Base-by-base conservation (phyloP, 2,888 invertebrate genomes). In the Drosophila paucipuncta region DNA sequence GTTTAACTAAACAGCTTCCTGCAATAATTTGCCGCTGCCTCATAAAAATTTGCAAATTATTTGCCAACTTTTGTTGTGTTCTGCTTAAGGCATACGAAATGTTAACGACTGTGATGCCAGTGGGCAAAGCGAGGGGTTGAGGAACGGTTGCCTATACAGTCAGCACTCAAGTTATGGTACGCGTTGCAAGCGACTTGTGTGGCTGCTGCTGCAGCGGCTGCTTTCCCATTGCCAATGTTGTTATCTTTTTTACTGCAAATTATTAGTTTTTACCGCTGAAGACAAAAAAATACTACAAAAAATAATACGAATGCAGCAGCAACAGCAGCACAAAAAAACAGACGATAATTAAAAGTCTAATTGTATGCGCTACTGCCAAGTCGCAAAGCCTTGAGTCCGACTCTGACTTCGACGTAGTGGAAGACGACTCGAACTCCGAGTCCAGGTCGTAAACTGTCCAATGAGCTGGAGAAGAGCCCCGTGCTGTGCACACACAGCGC, bases 191-290 rank as follows among this genome's bases (percentile, higher is more conserved):
- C 84, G 75, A 73, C 85, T 84, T 85, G 89, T 85, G 89, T 89
- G 89, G 85, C 75, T 52, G 39, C 60, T 62, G 64, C 35, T 33
- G 59, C 67, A 30, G 47, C 58, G 67, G 65, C 41, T 37, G 59
- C 67, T 49, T 30, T 59, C 54, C 78, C 80, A 85, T 63, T 80
- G 82, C 80, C 86, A 80, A 84, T 82, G 86, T 86, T 87, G 89
- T 87, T 89, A 89, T 89, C 83, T 89, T 83, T 83, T 89, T 87
- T 87, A 89, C 85, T 83, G 83, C 87, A 89, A 87, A 87, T 87
- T 87, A 87, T 89, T 87, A 85, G 88, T 87, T 83, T 89, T 85
- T 85, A 80, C 82, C 80, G 76, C 86, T 78, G 89, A 86, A 76
- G 83, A 87, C 83, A 81, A 67, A 73, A 68, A 82, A 61, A 49